Conservation (phyloP, 2,888 invertebrate species). For the Tyria jacobaeae region DNA sequence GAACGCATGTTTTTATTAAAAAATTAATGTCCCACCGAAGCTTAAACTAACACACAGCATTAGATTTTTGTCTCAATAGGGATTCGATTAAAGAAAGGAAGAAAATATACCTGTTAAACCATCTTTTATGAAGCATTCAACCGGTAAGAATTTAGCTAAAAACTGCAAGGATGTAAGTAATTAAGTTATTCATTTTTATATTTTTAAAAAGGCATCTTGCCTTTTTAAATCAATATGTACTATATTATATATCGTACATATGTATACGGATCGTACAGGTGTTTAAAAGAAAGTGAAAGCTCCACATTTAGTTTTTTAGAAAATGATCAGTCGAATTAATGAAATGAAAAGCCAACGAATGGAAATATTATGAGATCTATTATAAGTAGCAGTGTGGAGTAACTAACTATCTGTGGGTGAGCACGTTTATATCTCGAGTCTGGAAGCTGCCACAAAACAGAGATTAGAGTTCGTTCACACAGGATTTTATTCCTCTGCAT, state of each 20-base stretch:
- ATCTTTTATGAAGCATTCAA: too few species aligned
- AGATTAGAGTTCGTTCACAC: slow-evolving; percentile 87
- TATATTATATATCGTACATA: too few species aligned
- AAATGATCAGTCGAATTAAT: background rate
- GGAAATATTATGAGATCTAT: slow-evolving; percentile 48
- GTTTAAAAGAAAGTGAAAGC: background rate
- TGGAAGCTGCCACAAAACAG: slow-evolving; percentile 82
- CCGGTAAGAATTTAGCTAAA: too few species aligned
- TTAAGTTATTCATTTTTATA: too few species aligned
- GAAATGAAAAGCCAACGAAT: slow-evolving; percentile 33
- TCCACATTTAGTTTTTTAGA: background rate
- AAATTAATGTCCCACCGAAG: background rate
- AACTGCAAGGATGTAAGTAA: too few species aligned
- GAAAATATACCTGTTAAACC: too few species aligned
- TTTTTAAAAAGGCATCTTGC: background rate
- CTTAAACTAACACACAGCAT: background rate
- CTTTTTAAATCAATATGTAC: background rate
- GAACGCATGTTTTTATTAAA: background rate
- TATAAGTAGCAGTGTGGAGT: slow-evolving; percentile 36
- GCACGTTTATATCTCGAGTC: slow-evolving; percentile 73
- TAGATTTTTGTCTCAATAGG: too few species aligned
- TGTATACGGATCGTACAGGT: background rate
- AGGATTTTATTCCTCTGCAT: slow-evolving; percentile 85
- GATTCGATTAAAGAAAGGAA: too few species aligned
- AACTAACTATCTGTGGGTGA: slow-evolving; percentile 69